These are phyloP conservation scores for Zapus hudsonius DNA, from an alignment of 2,113 vertebrate genomes.

Conservation along the genomic window DNA sequence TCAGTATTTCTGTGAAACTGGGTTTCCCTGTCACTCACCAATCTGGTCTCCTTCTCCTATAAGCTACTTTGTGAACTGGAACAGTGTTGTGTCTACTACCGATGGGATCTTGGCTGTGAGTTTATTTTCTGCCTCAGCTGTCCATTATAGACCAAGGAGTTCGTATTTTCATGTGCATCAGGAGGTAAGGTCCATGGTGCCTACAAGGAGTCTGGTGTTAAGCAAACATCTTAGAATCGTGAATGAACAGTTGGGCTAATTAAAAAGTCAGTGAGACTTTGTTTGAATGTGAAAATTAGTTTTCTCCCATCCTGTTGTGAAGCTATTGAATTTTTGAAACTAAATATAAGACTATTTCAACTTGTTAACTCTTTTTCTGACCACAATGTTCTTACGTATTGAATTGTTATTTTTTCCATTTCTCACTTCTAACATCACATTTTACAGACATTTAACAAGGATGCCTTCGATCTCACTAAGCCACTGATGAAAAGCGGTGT, in stretches of 20 bases:
- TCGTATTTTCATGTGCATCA: neutral
- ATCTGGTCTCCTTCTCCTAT: constrained; percentile 23
- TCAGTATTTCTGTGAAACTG: constrained; percentile 62
- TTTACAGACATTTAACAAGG: neutral
- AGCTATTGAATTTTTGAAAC: constrained; percentile 25
- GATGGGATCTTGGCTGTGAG: neutral
- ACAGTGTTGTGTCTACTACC: constrained; percentile 15
- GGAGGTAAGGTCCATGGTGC: neutral
- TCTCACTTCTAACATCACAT: neutral
- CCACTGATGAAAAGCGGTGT: neutral
- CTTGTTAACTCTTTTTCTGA: constrained; percentile 18
- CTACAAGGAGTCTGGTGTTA: neutral
- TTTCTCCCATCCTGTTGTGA: neutral
- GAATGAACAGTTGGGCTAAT: neutral
- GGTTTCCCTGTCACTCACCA: constrained; percentile 63
- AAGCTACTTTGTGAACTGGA: constrained; percentile 42
- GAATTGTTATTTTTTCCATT: neutral
- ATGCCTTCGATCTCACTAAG: neutral
- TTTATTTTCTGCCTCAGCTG: neutral
- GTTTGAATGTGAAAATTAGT: constrained; percentile 39
- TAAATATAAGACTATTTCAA: constrained; percentile 24
- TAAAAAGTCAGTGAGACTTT: neutral
- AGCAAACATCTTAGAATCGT: neutral
- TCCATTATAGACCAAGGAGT: neutral
- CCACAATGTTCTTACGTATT: neutral